Percentiles rank a stretch among this genome's conserved stretches.
Conservation (phyloP, 2,113 vertebrate genomes). For the Chloebia gouldiae region DNA sequence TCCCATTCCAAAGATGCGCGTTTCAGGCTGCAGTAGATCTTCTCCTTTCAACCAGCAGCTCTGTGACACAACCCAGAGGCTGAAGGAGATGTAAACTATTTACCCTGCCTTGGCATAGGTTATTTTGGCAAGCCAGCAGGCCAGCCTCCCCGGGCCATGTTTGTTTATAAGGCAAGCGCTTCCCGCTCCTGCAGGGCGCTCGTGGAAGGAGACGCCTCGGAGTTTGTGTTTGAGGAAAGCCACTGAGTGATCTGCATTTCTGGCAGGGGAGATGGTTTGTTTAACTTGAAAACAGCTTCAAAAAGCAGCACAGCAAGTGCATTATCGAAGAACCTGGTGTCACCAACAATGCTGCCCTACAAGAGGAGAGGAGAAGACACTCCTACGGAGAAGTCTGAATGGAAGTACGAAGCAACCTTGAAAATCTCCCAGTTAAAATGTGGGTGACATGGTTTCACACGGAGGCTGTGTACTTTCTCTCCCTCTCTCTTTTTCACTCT, state of each 20-base stretch:
- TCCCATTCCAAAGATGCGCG: accelerated
- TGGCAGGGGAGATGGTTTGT: not conserved
- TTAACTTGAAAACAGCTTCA: slow-evolving; percentile 12
- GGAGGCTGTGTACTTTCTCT: not conserved
- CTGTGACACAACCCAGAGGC: slow-evolving; percentile 26
- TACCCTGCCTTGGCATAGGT: not conserved
- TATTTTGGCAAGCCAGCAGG: not conserved
- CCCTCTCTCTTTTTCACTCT: not conserved
- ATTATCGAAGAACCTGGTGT: not conserved
- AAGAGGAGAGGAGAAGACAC: not conserved
- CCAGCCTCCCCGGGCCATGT: not conserved
- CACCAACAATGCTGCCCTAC: not conserved
- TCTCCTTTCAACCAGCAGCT: not conserved
- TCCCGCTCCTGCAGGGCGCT: not conserved
- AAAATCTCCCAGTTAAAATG: not conserved
- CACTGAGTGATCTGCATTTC: not conserved
- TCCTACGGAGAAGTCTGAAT: accelerated
- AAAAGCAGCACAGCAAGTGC: not conserved
- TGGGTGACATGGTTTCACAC: not conserved
- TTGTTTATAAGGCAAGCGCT: slow-evolving; percentile 50
- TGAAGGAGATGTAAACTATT: slow-evolving; percentile 58
- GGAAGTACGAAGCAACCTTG: not conserved
- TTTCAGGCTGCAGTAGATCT: not conserved
- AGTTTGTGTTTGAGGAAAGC: slow-evolving; percentile 34
- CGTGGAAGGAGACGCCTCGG: not conserved